A percentile compares a stretch with the other conserved stretches of the same genome.
phyloP scores from a whole-genome alignment of 2,113 vertebrate species.

The Rhynchomys soricoides region DNA sequence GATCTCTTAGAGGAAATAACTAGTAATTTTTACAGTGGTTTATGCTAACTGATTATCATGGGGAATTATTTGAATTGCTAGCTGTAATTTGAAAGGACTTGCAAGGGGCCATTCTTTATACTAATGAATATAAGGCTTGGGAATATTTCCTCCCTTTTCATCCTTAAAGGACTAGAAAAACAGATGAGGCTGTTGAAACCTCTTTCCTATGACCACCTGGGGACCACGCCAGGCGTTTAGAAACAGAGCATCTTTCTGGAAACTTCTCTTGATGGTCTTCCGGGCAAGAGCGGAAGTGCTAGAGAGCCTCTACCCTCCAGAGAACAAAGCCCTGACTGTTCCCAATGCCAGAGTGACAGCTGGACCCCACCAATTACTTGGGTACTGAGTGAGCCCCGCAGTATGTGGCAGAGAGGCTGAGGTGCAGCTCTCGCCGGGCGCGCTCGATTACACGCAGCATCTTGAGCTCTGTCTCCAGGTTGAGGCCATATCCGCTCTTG shows the following conservation, averaged over 20 bases:
- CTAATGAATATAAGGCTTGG: not conserved
- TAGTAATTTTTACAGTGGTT: not conserved
- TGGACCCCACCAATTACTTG: conserved; percentile 85
- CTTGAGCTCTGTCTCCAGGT: conserved; percentile 92
- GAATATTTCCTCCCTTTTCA: not conserved
- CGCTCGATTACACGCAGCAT: conserved; percentile 94
- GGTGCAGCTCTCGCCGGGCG: conserved; percentile 84
- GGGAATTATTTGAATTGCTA: not conserved
- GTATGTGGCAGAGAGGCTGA: conserved; percentile 94
- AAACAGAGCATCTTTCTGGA: not conserved
- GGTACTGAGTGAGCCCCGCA: conserved; percentile 96
- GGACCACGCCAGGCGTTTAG: not conserved
- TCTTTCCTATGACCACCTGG: not conserved
- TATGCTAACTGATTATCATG: not conserved
- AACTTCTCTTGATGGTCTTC: not conserved
- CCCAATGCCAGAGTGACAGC: not conserved
- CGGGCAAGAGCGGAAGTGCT: too few relatives aligned
- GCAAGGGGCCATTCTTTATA: not conserved
- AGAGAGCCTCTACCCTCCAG: not conserved
- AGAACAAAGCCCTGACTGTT: not conserved
- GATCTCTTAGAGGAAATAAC: not conserved
- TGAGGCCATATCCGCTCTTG: conserved; percentile 97
- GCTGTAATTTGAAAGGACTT: conserved; percentile 7
- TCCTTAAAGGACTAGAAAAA: not conserved
- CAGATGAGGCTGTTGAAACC: too few relatives aligned